These are phyloP conservation scores for Pseudotriccus pelzelni DNA, from an alignment of 2,797 vertebrate genomes.

Conservation along the genomic window DNA sequence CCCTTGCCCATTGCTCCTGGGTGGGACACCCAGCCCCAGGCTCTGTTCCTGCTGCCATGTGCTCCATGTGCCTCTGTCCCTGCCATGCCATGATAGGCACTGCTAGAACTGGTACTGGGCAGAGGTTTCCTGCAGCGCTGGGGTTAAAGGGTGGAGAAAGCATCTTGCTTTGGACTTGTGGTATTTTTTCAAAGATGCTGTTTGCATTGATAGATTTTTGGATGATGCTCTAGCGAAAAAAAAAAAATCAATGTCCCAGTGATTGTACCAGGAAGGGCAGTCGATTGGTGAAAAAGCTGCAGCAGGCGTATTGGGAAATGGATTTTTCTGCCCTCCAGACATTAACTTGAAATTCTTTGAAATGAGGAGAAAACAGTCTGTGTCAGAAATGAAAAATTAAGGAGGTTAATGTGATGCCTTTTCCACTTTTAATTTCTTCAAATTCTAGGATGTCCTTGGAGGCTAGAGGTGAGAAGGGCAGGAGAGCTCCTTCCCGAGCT, in stretches of 20 bases:
- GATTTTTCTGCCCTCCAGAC: constrained; percentile 88
- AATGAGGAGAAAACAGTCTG: constrained; percentile 75
- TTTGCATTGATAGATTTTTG: constrained; percentile 90
- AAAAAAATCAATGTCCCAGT: constrained; percentile 85
- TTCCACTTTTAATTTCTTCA: constrained; percentile 70
- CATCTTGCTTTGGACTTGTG: background rate
- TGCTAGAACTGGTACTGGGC: background rate
- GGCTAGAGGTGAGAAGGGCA: background rate
- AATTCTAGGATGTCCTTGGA: constrained; percentile 69
- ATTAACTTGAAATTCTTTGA: constrained; percentile 81
- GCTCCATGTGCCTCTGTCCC: background rate
- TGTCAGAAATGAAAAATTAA: constrained; percentile 80
- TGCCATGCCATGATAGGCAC: background rate
- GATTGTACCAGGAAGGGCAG: constrained; percentile 88
- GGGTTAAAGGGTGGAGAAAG: constrained; percentile 37
- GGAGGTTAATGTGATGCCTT: constrained; percentile 75
- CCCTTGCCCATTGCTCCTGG: background rate
- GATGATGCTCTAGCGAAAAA: constrained; percentile 81
- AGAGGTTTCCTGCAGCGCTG: background rate
- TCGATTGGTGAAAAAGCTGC: constrained; percentile 85
- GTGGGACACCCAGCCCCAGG: background rate
- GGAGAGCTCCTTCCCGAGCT: background rate
- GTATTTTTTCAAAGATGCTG: constrained; percentile 67
- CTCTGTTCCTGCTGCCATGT: fast-evolving
- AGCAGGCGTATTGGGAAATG: constrained; percentile 89